Evolutionary conservation across 2,113 vertebrate species (phyloP), one percentile per base, ranked within the genome.

Genomic region (Tinamus guttatus): DNA sequence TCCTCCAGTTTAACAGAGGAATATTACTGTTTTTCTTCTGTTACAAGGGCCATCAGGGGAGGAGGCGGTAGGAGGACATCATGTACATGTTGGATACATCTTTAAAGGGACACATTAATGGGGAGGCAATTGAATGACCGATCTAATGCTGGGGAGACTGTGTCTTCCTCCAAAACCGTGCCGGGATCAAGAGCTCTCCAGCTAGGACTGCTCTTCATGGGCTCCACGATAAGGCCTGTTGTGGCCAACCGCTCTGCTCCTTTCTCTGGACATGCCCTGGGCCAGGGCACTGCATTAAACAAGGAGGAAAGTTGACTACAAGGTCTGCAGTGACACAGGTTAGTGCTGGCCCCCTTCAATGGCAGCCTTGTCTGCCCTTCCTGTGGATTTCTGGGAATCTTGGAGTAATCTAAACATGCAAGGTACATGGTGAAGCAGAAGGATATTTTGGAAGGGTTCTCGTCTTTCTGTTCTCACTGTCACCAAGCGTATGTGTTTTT

Each of bases 1-100:
- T 73, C 63, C 25, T 49, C 60, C 24, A 45, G 18, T 5, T 28
- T 3, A 47, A 24, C 3, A 73, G 27, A 43, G 40, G 34, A 56
- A 2, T 38, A 7, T 56, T 14, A 0, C 10, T 22, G 19, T 11
- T 75, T 10, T 45, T 24, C 36, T 30, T 59, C 7, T 6, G 0
- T 43, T 65, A 1, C 0, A 10, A 52, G 2, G 10, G 45, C 49
- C 13, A 1, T 22, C 27, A 12, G 30, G 63, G 67, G 70, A 74
- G 52, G 60, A 38, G 69, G 3, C 5, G 0, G 0, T 13, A 13
- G n/a, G 54, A 68, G 43, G 60, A 11, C 7, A 2, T 2, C 13
- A 18, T 12, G 27, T 34, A 13, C 3, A 0, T 21, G 6, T 43
- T 43, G 30, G 65, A 11, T 52, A 18, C 4, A 2, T 40, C 22